A percentile compares a stretch with the other conserved stretches of the same genome.
phyloP scores from a whole-genome alignment of 2,888 invertebrate species.

The Amitus sp. region DNA sequence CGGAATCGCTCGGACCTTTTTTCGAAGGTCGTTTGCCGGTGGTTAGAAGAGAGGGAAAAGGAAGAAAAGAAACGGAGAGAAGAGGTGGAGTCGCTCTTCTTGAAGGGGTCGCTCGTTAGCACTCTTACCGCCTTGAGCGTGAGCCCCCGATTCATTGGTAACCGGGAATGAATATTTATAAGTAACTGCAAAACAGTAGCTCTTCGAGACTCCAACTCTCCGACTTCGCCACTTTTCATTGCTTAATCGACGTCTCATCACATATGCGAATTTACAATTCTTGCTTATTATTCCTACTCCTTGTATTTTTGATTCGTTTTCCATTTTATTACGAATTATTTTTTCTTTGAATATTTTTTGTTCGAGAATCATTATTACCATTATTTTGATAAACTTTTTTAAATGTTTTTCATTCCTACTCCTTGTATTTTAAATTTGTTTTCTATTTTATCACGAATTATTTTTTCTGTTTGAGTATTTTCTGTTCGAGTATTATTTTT shows the following conservation, averaged over 20 bases:
- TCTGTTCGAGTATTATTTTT: no score
- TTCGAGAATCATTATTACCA: no score
- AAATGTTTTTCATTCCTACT: neutral
- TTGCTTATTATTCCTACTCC: neutral
- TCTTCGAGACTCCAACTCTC: slow-evolving; percentile 9
- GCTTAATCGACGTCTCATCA: neutral
- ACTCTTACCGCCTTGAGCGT: slow-evolving; percentile 64
- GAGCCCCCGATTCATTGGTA: slow-evolving; percentile 59
- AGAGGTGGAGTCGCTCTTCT: slow-evolving; percentile 11
- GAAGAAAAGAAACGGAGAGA: slow-evolving; percentile 7
- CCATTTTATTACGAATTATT: no score
- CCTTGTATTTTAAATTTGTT: slow-evolving; percentile 13
- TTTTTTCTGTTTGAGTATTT: no score
- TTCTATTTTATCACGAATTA: no score
- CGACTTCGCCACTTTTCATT: slow-evolving; percentile 8
- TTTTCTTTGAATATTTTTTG: no score
- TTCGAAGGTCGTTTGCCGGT: slow-evolving; percentile 4
- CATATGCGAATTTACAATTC: neutral
- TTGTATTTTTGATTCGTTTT: slow-evolving; percentile 19
- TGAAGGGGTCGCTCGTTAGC: slow-evolving; percentile 63
- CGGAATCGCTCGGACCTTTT: slow-evolving; percentile 47
- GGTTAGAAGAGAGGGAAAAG: slow-evolving; percentile 14
- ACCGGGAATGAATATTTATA: slow-evolving; percentile 64
- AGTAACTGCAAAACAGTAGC: slow-evolving; percentile 63
- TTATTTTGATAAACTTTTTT: no score